Percentiles rank a stretch among this genome's conserved stretches.
phyloP scores from a whole-genome alignment of 2,797 vertebrate genomes.

The Amniataba percoides region DNA sequence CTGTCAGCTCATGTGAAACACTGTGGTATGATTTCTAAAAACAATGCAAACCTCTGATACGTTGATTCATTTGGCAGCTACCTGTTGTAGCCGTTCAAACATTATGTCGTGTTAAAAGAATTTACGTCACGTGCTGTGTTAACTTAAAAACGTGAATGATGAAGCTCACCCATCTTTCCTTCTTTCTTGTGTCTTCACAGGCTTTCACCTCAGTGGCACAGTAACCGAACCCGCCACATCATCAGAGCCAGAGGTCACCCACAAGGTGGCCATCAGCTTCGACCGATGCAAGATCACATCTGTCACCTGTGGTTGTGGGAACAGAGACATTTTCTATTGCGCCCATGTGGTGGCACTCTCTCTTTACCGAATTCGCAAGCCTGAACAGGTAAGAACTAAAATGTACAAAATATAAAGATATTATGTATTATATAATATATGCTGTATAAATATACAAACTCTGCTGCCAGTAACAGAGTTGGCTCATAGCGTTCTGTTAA shows the following conservation, averaged over 20 bases:
- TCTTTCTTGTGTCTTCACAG: constrained; percentile 77
- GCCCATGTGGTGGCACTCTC: constrained; percentile 98
- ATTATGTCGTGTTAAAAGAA: neutral
- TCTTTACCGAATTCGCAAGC: constrained; percentile 97
- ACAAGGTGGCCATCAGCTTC: constrained; percentile 99
- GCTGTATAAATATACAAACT: too few species aligned
- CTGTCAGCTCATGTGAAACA: neutral
- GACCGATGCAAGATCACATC: constrained; percentile 99
- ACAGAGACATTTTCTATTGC: constrained; percentile 99
- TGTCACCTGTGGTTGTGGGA: constrained; percentile 97
- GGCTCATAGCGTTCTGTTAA: too few species aligned
- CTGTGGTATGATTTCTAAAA: neutral
- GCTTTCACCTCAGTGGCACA: constrained; percentile 98
- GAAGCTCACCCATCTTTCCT: constrained; percentile 3
- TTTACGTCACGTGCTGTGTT: too few species aligned
- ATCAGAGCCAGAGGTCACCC: constrained; percentile 93
- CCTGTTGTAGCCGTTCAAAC: neutral
- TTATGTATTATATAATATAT: too few species aligned
- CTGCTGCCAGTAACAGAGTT: too few species aligned
- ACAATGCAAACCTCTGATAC: neutral
- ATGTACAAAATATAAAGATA: neutral
- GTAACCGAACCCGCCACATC: constrained; percentile 92
- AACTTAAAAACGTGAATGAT: neutral
- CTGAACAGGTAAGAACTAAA: constrained; percentile 90
- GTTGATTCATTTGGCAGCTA: neutral